phyloP scores from a whole-genome alignment of 2,888 invertebrate species.

The Encarsia formosa region DNA sequence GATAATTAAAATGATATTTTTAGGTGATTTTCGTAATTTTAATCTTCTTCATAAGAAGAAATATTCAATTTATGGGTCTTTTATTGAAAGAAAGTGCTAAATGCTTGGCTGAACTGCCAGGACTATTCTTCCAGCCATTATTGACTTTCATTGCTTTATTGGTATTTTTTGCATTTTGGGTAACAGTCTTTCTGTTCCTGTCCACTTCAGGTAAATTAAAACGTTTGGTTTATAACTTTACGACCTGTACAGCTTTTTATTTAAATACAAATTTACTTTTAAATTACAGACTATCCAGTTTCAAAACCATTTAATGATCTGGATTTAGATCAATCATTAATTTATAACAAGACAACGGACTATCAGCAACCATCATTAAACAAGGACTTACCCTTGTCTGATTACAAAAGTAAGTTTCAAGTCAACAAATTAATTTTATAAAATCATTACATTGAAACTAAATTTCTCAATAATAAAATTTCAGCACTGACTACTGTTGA shows the following conservation, averaged over 20 bases:
- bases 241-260: neutral
- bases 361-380: conserved; percentile 11
- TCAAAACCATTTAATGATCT: conserved; percentile 40
- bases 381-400: conserved; percentile 37
- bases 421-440: neutral
- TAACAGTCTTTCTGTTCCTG: conserved; percentile 76
- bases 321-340: conserved; percentile 34
- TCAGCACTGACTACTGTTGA: conserved; percentile 64
- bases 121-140: conserved; percentile 78
- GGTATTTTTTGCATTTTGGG: conserved; percentile 81
- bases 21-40: conserved; percentile 71
- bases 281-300: conserved; percentile 46
- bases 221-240: neutral
- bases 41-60: conserved; percentile 72
- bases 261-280: neutral
- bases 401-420: conserved; percentile 41
- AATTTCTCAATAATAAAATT: conserved; percentile 5
- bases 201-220: conserved; percentile 74
- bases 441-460: conserved; percentile 4
- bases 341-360: conserved; percentile 8
- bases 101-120: conserved; percentile 80
- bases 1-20: conserved; percentile 16
- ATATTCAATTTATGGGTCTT: conserved; percentile 76
- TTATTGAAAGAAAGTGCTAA: conserved; percentile 87
- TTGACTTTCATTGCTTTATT: conserved; percentile 76